Base-by-base conservation (phyloP, 2,888 invertebrate species). In the Drosophila mettleri region DNA sequence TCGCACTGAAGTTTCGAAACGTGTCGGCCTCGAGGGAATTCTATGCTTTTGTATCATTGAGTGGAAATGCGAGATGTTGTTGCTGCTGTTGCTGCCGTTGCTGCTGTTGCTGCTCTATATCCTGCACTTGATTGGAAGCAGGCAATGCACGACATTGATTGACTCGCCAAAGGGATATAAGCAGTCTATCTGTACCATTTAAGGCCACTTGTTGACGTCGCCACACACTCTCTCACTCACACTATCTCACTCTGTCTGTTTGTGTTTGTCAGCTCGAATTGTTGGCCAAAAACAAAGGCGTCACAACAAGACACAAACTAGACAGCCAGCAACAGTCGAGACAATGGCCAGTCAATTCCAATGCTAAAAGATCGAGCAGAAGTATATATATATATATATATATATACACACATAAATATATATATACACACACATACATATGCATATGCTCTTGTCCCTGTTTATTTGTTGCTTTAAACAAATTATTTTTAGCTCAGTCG, bases 241-340 rank as follows among this genome's bases (percentile, higher is more conserved):
- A 4, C 6, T 38, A 48, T 48, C 51, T 43, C 36, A 43, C 58
- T 3, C 61, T 59, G 61, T 48, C 51, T 66, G 57, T 31, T 69
- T 68, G 54, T 58, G 66, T 71, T 55, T 67, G 67, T 53, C 71
- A 51, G 60, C 46, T 75, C 46, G 69, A 57, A 73, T 81, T 81
- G 85, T 81, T 71, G 62, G 67, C 66, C 63, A 75, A 82, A 75
- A 86, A 78, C 83, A 83, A 83, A 83, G 86, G 76, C 83, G 78
- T 83, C 83, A 86, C 63, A 68, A 78, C 78, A 80, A 71, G 72
- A 79, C 82, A 74, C 66, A 68, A 85, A 74, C 77, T 74, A 78
- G 77, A 78, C 78, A 78, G 71, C 54, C 69, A 67, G 54, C 77
- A 48, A 60, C 60, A 70, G 33, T 41, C 38, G 34, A 49, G 43